A percentile compares a stretch with the other conserved stretches of the same genome.
Evolutionary conservation across 2,797 vertebrate genomes (phyloP).

Genomic region (Jordanella pulchra): DNA sequence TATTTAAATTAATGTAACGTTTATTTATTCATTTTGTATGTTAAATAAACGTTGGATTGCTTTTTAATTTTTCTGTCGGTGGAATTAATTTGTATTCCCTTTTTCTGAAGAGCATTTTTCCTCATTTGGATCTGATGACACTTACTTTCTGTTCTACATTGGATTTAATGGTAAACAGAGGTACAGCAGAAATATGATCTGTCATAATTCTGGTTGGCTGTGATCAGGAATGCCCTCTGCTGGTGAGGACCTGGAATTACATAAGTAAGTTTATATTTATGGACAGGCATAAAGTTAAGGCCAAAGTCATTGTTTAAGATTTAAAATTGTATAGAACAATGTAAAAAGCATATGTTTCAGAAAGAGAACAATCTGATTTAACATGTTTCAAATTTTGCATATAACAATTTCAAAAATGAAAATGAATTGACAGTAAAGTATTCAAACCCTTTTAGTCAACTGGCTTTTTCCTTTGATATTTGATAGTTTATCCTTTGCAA

Average conservation of each 20-base stretch:
- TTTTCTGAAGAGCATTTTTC: constrained; percentile 13
- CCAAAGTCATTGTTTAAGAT: background rate
- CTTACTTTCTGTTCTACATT: constrained; percentile 5
- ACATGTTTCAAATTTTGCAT: background rate
- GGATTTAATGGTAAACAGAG: background rate
- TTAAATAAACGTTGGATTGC: constrained; percentile 67
- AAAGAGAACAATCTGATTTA: background rate
- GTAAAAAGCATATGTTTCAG: background rate
- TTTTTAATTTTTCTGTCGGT: constrained; percentile 49
- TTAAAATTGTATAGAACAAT: background rate
- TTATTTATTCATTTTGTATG: constrained; percentile 71
- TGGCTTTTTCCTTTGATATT: background rate
- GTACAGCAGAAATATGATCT: background rate
- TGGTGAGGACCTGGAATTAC: constrained; percentile 36
- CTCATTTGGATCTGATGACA: background rate
- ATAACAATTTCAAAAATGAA: background rate
- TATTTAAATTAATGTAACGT: constrained; percentile 51
- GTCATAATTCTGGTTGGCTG: constrained; percentile 1
- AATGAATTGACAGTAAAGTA: background rate
- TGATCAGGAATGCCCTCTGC: constrained; percentile 49
- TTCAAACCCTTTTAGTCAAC: background rate
- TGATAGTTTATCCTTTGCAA: background rate
- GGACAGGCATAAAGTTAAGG: background rate
- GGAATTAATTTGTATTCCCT: background rate
- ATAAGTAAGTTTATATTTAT: background rate